Base-by-base conservation (phyloP, 2,797 vertebrate genomes). In the Hydrolagus colliei region DNA sequence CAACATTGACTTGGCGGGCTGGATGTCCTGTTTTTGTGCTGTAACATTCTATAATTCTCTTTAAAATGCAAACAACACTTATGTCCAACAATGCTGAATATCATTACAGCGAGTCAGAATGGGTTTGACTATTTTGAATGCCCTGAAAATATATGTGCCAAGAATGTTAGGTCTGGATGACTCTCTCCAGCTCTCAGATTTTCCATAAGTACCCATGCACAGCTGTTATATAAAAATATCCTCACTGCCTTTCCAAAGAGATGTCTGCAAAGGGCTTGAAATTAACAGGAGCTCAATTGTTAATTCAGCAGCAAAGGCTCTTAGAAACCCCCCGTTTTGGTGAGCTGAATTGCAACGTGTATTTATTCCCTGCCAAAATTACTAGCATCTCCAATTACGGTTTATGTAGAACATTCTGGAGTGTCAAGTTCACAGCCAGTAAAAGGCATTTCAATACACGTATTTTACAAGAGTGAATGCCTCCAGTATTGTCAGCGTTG, bases 201-300 rank as follows among this genome's bases (percentile, higher is more conserved):
- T 67, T 80, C 78, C 78, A 63, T 35, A 67, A 16, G 78, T 80
- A 27, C n/a, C 62, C 18, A 32, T 67, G 35, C 32, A 84, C 79
- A 84, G 79, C 65, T 84, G 79, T 11, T 71, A 11, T 18, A 71
- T 32, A 84, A 82, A 68, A 68, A 84, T 68, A 84, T 5, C 79
- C 65, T 67, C 65, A 84, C 16, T 84, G 65, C 65, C 41, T 68
- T 84, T 84, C 79, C 20, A 67, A 63, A 82, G 63, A 35, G 65
- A 82, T 67, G 79, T 65, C 65, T 82, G 41, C 79, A 84, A 27
- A 52, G 32, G 18, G 32, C 32, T 84, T 18, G 32, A 71, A 84
- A 65, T 82, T 67, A 82, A 82, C 79, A 82, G 27, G 22, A 41
- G 32, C 79, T 67, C 35, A 71, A 71, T 84, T 84, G 79, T 84